Percentiles rank a stretch among this genome's conserved stretches.
phyloP scores from a whole-genome alignment of 2,797 vertebrate genomes.

The Clarias laeviceps region DNA sequence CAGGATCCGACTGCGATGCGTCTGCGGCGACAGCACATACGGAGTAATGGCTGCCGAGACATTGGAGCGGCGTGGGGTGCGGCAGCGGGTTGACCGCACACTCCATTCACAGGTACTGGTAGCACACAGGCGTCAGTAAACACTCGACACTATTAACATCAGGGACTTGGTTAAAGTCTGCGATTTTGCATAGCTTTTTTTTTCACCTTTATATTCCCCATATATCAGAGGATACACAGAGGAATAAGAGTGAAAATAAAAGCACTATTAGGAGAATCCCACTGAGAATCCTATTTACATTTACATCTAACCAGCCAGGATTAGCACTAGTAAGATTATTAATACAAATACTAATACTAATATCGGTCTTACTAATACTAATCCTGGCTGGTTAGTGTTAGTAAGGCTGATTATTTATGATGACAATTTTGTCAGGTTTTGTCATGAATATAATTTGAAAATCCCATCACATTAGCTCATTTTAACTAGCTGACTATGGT shows the following conservation, averaged over 20 bases:
- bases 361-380: too few relatives aligned
- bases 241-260: neutral
- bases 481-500: neutral
- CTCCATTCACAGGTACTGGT: too few relatives aligned
- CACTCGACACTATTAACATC: neutral
- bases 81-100: too few relatives aligned
- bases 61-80: too few relatives aligned
- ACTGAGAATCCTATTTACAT: neutral
- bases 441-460: neutral
- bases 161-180: neutral
- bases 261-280: neutral
- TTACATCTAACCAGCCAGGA: neutral
- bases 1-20: too few relatives aligned
- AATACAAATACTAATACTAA: too few relatives aligned
- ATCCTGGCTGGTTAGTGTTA: too few relatives aligned
- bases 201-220: neutral
- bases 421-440: neutral
- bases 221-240: too few relatives aligned
- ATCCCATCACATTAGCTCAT: neutral
- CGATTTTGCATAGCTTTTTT: neutral
- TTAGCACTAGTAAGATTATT: neutral
- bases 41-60: too few relatives aligned
- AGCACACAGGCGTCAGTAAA: neutral
- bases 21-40: too few relatives aligned
- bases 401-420: too few relatives aligned